These are phyloP conservation scores for Psammodynastes pulverulentus DNA, from an alignment of 2,113 vertebrate genomes.

Conservation along the genomic window DNA sequence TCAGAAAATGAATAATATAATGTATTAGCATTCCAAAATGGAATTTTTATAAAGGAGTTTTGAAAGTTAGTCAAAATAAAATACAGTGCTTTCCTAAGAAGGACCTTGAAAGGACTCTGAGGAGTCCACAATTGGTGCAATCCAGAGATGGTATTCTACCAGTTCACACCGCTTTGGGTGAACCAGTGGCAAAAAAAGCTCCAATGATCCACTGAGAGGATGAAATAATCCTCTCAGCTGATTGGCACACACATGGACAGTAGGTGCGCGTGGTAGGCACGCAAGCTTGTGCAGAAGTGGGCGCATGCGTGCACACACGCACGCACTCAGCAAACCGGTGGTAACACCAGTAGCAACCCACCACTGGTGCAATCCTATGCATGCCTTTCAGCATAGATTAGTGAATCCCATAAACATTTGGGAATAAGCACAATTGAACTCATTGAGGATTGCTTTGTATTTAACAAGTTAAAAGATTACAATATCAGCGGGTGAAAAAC, in stretches of 20 bases:
- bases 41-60: slow-evolving; percentile 4
- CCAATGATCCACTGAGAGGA: no score
- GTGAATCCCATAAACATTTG: not conserved
- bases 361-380: not conserved
- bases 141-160: no score
- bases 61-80: not conserved
- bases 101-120: not conserved
- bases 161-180: no score
- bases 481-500: not conserved
- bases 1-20: not conserved
- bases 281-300: no score
- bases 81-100: not conserved
- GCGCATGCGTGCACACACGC: no score
- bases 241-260: no score
- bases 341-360: no score
- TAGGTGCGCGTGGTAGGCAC: no score
- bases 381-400: not conserved
- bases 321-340: no score
- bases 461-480: not conserved
- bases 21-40: not conserved
- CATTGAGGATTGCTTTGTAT: not conserved
- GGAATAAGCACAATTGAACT: not conserved
- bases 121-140: not conserved
- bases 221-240: no score
- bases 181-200: no score